Conservation (phyloP, 1,140 invertebrate genomes). For the Drosophila prosaltans region DNA sequence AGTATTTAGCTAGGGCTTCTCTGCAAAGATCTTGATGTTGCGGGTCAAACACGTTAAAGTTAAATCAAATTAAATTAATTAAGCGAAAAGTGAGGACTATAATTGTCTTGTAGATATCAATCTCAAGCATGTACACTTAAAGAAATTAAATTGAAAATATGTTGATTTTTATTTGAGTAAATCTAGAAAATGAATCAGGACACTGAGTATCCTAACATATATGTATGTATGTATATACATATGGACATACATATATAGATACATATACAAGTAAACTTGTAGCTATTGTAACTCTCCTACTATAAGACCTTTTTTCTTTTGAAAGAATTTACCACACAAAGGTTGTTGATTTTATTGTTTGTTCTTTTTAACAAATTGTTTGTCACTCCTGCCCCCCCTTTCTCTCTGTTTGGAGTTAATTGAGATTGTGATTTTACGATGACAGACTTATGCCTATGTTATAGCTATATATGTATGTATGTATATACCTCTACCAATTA, state of each 20-base stretch:
- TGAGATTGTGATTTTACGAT: slow-evolving; percentile 61
- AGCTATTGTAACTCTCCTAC: neutral
- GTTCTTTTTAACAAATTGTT: slow-evolving; percentile 55
- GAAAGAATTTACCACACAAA: slow-evolving; percentile 1
- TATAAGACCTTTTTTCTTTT: neutral
- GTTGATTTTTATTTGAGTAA: too few species aligned
- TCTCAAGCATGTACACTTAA: neutral
- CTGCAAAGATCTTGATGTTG: slow-evolving; percentile 26
- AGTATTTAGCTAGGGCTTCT: neutral
- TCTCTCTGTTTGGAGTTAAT: slow-evolving; percentile 42
- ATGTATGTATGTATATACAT: neutral
- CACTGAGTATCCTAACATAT: too few species aligned
- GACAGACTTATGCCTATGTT: neutral
- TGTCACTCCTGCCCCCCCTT: slow-evolving; percentile 43
- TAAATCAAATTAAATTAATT: slow-evolving; percentile 69
- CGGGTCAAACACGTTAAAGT: slow-evolving; percentile 19
- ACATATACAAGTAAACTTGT: neutral
- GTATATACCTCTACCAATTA: slow-evolving; percentile 6
- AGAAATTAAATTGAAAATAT: neutral
- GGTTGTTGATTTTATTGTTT: neutral
- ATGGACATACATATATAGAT: neutral
- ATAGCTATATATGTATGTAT: too few species aligned
- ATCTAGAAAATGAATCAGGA: too few species aligned
- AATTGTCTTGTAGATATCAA: slow-evolving; percentile 66
- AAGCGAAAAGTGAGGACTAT: slow-evolving; percentile 54